Evolutionary conservation across 2,797 vertebrate species (phyloP).

Genomic region (Falco biarmicus): DNA sequence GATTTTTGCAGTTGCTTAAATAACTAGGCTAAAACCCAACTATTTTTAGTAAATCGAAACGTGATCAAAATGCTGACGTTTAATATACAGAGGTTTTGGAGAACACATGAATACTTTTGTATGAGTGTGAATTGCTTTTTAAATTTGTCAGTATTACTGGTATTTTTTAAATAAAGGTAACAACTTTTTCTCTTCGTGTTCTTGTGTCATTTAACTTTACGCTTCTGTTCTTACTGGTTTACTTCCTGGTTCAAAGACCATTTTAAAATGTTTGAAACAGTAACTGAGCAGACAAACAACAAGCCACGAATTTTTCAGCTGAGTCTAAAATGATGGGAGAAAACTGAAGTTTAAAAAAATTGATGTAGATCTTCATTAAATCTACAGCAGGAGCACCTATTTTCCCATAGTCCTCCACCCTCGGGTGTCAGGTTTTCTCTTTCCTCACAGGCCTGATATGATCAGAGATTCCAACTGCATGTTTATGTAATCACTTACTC

Average conservation of each 20-base stretch:
- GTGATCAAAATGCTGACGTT: slow-evolving; percentile 73
- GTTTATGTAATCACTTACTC: not conserved
- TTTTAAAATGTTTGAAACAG: not conserved
- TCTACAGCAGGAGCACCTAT: not conserved
- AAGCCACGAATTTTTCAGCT: not conserved
- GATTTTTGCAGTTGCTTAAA: slow-evolving; percentile 73
- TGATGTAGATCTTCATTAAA: not conserved
- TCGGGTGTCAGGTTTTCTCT: fast-evolving
- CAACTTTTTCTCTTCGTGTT: slow-evolving; percentile 65
- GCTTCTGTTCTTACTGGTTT: not conserved
- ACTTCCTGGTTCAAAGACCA: not conserved
- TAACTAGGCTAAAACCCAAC: slow-evolving; percentile 76
- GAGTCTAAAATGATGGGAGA: not conserved
- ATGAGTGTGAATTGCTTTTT: slow-evolving; percentile 79
- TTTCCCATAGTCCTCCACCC: not conserved
- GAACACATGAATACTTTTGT: slow-evolving; percentile 79
- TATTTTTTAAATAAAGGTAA: slow-evolving; percentile 84
- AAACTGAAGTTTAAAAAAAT: not conserved
- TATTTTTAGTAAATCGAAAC: slow-evolving; percentile 73
- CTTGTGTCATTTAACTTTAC: not conserved
- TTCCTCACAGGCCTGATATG: not conserved
- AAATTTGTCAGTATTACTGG: slow-evolving; percentile 83
- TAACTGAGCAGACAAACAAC: not conserved
- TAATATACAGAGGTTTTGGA: slow-evolving; percentile 73
- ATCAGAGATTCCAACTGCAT: not conserved